phyloP scores from a whole-genome alignment of 2,113 vertebrate genomes.

The Mus musculus region DNA sequence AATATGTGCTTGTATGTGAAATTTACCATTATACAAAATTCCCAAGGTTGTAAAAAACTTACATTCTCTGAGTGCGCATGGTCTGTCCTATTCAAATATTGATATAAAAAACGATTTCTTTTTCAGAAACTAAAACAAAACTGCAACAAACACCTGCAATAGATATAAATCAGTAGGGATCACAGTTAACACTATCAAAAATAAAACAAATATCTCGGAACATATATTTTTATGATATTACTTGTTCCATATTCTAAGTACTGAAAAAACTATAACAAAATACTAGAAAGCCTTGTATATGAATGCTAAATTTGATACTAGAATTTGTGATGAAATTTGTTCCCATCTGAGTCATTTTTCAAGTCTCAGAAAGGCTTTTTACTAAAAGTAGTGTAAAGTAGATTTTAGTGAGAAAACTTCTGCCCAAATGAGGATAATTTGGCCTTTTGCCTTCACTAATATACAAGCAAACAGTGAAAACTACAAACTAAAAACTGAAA shows the following conservation, averaged over 20 bases:
- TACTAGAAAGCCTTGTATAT: not conserved
- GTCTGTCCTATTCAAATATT: constrained; percentile 9
- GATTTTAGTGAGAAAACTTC: not conserved
- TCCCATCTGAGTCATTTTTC: constrained; percentile 5
- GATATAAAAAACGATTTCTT: constrained; percentile 49
- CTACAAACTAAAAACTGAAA: constrained; percentile 50
- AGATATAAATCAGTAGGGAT: constrained; percentile 41
- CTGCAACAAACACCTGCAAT: constrained; percentile 39
- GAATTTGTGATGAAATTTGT: constrained; percentile 50
- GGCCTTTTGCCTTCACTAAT: not conserved
- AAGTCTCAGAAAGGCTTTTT: constrained; percentile 36
- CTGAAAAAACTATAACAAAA: not conserved
- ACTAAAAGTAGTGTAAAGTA: constrained; percentile 23
- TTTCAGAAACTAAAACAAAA: constrained; percentile 62
- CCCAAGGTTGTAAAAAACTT: constrained; percentile 55
- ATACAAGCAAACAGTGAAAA: constrained; percentile 39
- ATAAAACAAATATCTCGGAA: constrained; percentile 46
- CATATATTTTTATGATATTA: not conserved
- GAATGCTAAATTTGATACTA: not conserved
- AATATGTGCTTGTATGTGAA: not conserved
- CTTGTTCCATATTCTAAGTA: constrained; percentile 23
- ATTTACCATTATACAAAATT: constrained; percentile 49
- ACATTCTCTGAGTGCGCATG: constrained; percentile 1
- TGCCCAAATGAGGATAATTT: not conserved
- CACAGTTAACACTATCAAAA: constrained; percentile 45